Conservation (phyloP, 1,140 invertebrate species). For the Drusus annulatus region DNA sequence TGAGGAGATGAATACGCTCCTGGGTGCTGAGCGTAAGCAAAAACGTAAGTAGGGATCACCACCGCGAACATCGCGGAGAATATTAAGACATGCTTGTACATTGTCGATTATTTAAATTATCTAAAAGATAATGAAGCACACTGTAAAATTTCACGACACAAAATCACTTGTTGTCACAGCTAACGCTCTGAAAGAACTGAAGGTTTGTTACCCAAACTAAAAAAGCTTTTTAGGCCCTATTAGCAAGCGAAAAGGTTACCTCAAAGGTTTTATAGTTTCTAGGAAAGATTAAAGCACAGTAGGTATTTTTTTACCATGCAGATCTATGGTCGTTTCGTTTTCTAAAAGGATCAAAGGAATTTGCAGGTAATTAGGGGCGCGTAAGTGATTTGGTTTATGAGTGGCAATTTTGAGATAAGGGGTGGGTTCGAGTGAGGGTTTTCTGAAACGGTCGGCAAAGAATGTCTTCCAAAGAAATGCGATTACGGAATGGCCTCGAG, state of each 20-base stretch:
- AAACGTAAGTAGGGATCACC: neutral
- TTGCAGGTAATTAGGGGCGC: neutral
- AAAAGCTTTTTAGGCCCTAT: too few species aligned
- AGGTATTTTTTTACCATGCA: neutral
- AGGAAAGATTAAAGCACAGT: neutral
- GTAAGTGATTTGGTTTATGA: slow-evolving; percentile 26
- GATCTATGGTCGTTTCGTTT: neutral
- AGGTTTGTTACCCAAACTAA: too few species aligned
- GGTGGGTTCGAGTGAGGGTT: slow-evolving; percentile 1
- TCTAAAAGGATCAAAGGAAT: neutral
- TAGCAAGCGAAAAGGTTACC: too few species aligned
- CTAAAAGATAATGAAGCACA: too few species aligned
- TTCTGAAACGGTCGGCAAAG: neutral
- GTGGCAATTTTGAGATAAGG: slow-evolving; percentile 19
- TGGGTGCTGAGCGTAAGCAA: slow-evolving; percentile 63
- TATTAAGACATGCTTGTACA: neutral
- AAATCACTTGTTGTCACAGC: too few species aligned
- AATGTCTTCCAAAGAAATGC: slow-evolving; percentile 40
- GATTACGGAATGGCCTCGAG: slow-evolving; percentile 52
- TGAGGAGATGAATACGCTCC: slow-evolving; percentile 70
- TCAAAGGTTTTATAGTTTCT: neutral
- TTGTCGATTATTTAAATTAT: neutral
- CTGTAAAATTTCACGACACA: too few species aligned
- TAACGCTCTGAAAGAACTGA: too few species aligned
- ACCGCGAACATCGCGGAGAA: neutral